A percentile compares a stretch with the other conserved stretches of the same genome.
Evolutionary conservation across 2,797 vertebrate genomes (phyloP).

Genomic region (Triplophysa yarkandensis): DNA sequence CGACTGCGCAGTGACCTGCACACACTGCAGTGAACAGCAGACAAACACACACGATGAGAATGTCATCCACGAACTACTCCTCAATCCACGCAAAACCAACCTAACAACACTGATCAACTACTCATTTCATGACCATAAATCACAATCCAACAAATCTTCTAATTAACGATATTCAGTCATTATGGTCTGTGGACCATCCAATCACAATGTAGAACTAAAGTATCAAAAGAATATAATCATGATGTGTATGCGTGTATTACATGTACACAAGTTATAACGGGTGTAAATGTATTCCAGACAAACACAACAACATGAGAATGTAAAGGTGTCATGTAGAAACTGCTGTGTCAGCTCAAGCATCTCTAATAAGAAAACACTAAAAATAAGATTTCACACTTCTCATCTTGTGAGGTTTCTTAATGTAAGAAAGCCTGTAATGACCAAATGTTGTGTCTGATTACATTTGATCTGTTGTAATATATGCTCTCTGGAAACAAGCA

Average conservation of each 20-base stretch:
- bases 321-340: neutral
- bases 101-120: neutral
- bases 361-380: conserved; percentile 12
- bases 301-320: neutral
- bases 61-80: neutral
- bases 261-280: too few relatives aligned
- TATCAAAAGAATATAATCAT: too few relatives aligned
- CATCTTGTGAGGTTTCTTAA: neutral
- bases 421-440: neutral
- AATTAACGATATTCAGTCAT: too few relatives aligned
- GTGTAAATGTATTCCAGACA: neutral
- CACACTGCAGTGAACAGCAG: neutral
- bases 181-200: neutral
- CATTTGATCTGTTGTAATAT: neutral
- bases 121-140: neutral
- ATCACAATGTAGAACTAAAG: neutral
- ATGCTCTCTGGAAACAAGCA: neutral
- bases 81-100: neutral
- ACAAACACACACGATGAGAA: neutral
- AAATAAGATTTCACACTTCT: neutral
- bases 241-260: too few relatives aligned
- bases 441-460: neutral
- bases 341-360: neutral
- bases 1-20: neutral
- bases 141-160: neutral